phyloP scores from a whole-genome alignment of 2,113 vertebrate species.

The Amblyopsis rosae region DNA sequence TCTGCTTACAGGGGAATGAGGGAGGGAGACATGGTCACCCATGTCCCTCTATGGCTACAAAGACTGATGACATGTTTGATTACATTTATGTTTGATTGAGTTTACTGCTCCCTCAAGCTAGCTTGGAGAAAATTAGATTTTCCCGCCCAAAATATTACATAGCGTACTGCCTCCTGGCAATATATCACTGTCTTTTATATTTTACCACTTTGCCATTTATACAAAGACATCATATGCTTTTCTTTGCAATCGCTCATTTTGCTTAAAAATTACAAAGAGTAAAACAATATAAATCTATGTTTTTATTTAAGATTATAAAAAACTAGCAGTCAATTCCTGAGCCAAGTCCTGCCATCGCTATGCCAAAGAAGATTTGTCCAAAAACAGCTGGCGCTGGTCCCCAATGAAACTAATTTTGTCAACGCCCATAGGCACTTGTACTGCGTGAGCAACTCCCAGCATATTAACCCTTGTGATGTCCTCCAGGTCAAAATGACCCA shows the following conservation, averaged over 20 bases:
- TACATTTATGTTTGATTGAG: constrained; percentile 72
- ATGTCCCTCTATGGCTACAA: constrained; percentile 57
- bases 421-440: too few species aligned
- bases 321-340: too few species aligned
- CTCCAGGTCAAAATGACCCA: too few species aligned
- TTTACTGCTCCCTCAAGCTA: constrained; percentile 68
- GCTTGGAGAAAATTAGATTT: constrained; percentile 72
- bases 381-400: too few species aligned
- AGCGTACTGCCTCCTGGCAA: constrained; percentile 45
- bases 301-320: constrained; percentile 2
- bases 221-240: constrained; percentile 39
- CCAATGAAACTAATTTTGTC: too few species aligned
- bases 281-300: constrained; percentile 12
- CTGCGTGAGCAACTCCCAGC: too few species aligned
- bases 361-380: too few species aligned
- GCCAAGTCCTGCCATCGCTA: too few species aligned
- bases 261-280: constrained; percentile 17
- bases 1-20: constrained; percentile 36
- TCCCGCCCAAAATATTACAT: constrained; percentile 64
- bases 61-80: constrained; percentile 72
- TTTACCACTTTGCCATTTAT: constrained; percentile 65
- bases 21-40: constrained; percentile 7
- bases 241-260: constrained; percentile 23
- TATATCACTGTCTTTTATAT: constrained; percentile 59
- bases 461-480: too few species aligned